These are phyloP conservation scores for Piprites chloris DNA, from an alignment of 2,113 vertebrate genomes.

Conservation along the genomic window DNA sequence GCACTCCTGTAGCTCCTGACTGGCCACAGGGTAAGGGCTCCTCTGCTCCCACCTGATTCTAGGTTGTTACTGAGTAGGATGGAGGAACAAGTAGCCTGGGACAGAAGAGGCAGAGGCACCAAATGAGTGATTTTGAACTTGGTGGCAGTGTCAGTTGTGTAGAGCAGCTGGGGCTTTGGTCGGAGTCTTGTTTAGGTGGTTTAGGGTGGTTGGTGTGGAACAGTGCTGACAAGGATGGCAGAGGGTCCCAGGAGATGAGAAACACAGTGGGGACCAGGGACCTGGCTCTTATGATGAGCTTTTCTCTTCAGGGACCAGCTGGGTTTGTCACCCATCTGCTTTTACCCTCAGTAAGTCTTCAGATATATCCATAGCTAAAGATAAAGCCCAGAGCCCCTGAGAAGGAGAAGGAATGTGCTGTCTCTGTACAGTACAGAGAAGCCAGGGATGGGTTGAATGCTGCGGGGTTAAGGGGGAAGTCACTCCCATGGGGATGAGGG, in stretches of 20 bases:
- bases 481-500: rapidly evolving
- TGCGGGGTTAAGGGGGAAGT: background rate
- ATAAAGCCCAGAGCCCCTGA: background rate
- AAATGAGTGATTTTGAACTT: rapidly evolving
- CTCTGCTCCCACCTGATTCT: background rate
- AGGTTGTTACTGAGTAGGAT: rapidly evolving
- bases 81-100: background rate
- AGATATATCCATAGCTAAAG: background rate
- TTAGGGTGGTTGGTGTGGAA: background rate
- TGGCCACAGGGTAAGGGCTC: background rate
- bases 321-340: background rate
- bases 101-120: background rate
- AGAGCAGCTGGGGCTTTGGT: background rate
- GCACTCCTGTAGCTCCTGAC: background rate
- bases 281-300: rapidly evolving
- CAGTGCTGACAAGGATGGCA: rapidly evolving
- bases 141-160: background rate
- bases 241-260: background rate
- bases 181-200: background rate
- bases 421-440: background rate
- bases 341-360: background rate
- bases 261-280: rapidly evolving
- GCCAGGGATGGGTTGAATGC: background rate
- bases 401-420: background rate
- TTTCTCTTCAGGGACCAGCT: background rate